A percentile compares a stretch with the other conserved stretches of the same genome.
These are phyloP conservation scores for Ophonus ardosiacus DNA, from an alignment of 2,888 invertebrate species.

Conservation along the genomic window DNA sequence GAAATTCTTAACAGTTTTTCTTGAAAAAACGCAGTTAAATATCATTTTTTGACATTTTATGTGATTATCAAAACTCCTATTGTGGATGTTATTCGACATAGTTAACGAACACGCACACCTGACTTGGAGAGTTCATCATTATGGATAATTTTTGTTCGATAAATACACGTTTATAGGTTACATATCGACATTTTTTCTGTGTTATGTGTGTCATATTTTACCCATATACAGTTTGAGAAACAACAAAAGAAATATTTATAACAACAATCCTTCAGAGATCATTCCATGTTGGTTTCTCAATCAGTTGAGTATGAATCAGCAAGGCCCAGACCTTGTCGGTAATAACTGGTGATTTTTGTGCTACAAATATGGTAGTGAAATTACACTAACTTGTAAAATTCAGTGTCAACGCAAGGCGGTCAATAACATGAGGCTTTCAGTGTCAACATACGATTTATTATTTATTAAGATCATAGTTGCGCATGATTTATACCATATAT, in stretches of 20 bases:
- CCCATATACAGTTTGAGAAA: not conserved
- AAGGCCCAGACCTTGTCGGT: slow-evolving; percentile 29
- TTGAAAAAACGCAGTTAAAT: too few relatives aligned
- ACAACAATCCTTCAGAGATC: not conserved
- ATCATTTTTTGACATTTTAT: too few relatives aligned
- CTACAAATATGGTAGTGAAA: slow-evolving; percentile 61
- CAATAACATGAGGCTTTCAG: slow-evolving; percentile 47
- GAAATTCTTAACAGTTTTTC: too few relatives aligned
- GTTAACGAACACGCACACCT: too few relatives aligned
- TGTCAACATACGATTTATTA: slow-evolving; percentile 37
- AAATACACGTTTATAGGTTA: too few relatives aligned
- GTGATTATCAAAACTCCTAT: too few relatives aligned
- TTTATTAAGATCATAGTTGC: slow-evolving; percentile 16
- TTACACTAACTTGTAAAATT: slow-evolving; percentile 56
- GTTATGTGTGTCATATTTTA: not conserved
- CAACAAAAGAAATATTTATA: not conserved
- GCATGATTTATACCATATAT: slow-evolving; percentile 15
- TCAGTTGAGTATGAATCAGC: slow-evolving; percentile 36
- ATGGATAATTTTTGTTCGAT: too few relatives aligned
- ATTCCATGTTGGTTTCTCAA: not conserved
- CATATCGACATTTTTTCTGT: too few relatives aligned
- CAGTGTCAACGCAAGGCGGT: slow-evolving; percentile 57
- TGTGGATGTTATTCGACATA: too few relatives aligned
- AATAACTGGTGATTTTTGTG: slow-evolving; percentile 56
- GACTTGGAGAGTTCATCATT: too few relatives aligned